Evolutionary conservation across 2,113 vertebrate genomes (phyloP), one percentile per base, ranked within the genome.

Genomic region (Dicaeum eximium): DNA sequence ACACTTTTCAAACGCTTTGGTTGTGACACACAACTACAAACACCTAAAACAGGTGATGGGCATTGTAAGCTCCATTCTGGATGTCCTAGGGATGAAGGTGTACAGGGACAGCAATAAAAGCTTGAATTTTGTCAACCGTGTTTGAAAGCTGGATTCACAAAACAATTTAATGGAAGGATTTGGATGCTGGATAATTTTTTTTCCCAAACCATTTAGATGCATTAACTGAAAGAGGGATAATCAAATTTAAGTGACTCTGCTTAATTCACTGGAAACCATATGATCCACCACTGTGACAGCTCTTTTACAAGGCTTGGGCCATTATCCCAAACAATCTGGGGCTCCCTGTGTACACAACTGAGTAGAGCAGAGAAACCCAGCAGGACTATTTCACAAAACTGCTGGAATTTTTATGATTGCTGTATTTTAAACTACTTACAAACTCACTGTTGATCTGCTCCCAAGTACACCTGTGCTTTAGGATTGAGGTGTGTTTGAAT

Each of bases 201-300:
- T 23, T 8, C 27, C 31, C 42, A 45, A 11, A 27, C 48, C 44
- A 72, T 93, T 95, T 89, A 81, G 65, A 60, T 58, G 44, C 65
- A 38, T 56, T 79, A 62, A 86, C 40, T 53, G 65, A 86, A 83
- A 90, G 48, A 80, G 9, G 40, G 58, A 71, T 93, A 97, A 95
- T 95, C 56, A 93, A 89, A 90, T 93, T 58, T 74, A 85, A 91
- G 69, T 58, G 85, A 92, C 35, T 91, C 42, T 92, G 87, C 45
- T 95, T 95, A 94, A 95, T 88, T 93, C 90, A 38, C 81, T 93
- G 81, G 93, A 96, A 97, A 90, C 82, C 80, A 40, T 61, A 44
- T 0, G 27, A 91, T 72, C 82, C 81, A 86, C 93, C 80, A 89
- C 84, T 87, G 90, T 10, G 33, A 61, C 75, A 86, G 80, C 45